phyloP scores from a whole-genome alignment of 23 tunicate genomes.

The Phallusia fumigata region DNA sequence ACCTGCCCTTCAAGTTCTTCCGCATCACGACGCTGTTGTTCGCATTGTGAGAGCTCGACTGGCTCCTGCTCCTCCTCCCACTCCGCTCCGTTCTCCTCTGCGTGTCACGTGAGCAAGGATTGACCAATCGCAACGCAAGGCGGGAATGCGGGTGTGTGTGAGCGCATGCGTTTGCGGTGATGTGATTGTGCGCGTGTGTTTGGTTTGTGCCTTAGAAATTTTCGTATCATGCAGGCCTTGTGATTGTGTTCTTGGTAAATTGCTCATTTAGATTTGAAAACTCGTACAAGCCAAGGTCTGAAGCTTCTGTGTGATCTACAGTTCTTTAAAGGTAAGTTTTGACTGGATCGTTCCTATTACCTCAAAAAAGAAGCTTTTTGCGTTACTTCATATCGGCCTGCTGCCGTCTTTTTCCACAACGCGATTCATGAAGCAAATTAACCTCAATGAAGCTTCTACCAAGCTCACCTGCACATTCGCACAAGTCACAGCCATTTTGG shows the following conservation, averaged over 20 bases:
- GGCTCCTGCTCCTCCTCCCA: background rate
- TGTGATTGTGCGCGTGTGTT: background rate
- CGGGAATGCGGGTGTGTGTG: background rate
- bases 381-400: too few relatives aligned
- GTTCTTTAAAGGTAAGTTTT: too few relatives aligned
- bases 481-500: slow-evolving; percentile 42
- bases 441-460: too few relatives aligned
- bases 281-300: too few relatives aligned
- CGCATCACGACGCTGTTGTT: slow-evolving; percentile 28
- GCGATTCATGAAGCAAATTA: too few relatives aligned
- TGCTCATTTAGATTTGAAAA: too few relatives aligned
- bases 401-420: too few relatives aligned
- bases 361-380: too few relatives aligned
- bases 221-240: too few relatives aligned
- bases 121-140: background rate
- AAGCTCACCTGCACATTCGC: slow-evolving; percentile 37
- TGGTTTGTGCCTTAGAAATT: background rate
- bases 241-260: too few relatives aligned
- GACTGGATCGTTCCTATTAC: too few relatives aligned
- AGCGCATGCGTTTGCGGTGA: background rate
- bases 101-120: background rate
- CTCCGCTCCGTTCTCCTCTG: background rate
- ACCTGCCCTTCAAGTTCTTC: slow-evolving; percentile 14
- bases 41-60: slow-evolving; percentile 30
- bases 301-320: too few relatives aligned